These are phyloP conservation scores for Gallinago stenura DNA, from an alignment of 2,797 vertebrate species.

Conservation along the genomic window DNA sequence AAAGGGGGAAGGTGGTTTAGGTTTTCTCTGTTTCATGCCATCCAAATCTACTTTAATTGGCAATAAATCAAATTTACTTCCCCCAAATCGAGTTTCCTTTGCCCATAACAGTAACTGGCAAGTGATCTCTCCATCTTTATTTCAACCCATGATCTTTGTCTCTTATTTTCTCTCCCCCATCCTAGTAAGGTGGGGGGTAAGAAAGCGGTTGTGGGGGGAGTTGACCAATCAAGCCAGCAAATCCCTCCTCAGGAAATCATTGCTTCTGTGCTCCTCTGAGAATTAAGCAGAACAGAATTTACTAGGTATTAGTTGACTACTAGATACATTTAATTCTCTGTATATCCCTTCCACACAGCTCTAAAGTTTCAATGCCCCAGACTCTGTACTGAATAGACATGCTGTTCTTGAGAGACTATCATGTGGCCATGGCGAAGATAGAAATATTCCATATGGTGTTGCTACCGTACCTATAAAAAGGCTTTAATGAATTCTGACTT, in stretches of 20 bases:
- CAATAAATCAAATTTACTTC: neutral
- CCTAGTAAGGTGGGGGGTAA: neutral
- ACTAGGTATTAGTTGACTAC: neutral
- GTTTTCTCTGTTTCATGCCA: neutral
- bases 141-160: neutral
- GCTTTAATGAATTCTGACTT: slow-evolving; percentile 62
- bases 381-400: neutral
- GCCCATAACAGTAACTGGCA: neutral
- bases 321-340: neutral
- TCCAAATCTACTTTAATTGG: neutral
- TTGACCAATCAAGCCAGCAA: neutral
- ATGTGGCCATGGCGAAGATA: neutral
- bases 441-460: slow-evolving; percentile 58
- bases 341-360: neutral
- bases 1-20: neutral
- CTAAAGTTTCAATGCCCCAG: neutral
- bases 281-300: neutral
- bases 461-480: slow-evolving; percentile 56
- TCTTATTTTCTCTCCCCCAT: neutral
- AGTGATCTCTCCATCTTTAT: neutral
- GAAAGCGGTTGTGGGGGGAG: accelerated
- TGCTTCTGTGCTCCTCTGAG: neutral
- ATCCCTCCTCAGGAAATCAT: neutral
- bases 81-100: neutral
- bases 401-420: slow-evolving; percentile 4